Evolutionary conservation across 2,113 vertebrate genomes (phyloP).

Genomic region (Vanacampus margaritifer): DNA sequence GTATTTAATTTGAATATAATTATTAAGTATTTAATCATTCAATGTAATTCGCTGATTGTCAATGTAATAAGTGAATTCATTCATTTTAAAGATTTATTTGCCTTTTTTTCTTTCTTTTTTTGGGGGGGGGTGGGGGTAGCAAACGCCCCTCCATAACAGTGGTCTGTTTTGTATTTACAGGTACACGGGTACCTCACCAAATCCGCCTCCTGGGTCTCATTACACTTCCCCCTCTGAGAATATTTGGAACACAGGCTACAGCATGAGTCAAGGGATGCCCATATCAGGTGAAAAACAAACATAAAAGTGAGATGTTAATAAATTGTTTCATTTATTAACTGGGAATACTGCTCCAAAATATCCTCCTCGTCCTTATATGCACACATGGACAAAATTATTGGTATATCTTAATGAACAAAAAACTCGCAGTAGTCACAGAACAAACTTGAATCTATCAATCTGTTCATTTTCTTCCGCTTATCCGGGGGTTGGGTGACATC

Average conservation of each 20-base stretch:
- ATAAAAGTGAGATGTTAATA: conserved; percentile 5
- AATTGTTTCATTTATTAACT: neutral
- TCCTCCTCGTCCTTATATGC: neutral
- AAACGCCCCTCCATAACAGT: neutral
- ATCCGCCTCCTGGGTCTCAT: conserved; percentile 89
- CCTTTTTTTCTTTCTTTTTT: neutral
- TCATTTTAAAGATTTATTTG: neutral
- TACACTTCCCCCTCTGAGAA: conserved; percentile 91
- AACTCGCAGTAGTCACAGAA: too few relatives aligned
- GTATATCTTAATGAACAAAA: too few relatives aligned
- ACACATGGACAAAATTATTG: neutral
- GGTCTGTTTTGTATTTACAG: conserved; percentile 56
- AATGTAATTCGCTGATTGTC: neutral
- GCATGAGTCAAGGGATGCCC: conserved; percentile 84
- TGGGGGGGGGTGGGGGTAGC: too few relatives aligned
- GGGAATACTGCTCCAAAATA: neutral
- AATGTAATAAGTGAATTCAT: neutral
- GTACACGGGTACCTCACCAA: conserved; percentile 86
- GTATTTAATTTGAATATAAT: neutral
- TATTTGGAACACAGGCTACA: conserved; percentile 92
- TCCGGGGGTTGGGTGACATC: too few relatives aligned
- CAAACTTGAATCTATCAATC: too few relatives aligned
- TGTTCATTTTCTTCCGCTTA: too few relatives aligned
- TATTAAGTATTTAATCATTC: neutral
- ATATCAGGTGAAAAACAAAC: conserved; percentile 78